phyloP scores from a whole-genome alignment of 2,113 vertebrate genomes.

The Vulpes ferrilata region DNA sequence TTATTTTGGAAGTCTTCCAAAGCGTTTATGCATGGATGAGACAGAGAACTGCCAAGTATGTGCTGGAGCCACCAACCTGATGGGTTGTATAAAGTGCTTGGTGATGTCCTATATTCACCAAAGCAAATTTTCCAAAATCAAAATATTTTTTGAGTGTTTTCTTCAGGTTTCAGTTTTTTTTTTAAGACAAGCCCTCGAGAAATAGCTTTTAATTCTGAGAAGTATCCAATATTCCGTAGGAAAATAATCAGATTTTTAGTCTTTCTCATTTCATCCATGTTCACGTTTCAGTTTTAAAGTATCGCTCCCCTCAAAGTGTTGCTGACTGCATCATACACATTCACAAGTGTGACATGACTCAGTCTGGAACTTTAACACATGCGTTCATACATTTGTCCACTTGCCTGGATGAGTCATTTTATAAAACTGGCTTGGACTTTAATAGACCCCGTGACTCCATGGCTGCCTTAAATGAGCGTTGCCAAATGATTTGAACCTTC shows the following conservation, averaged over 20 bases:
- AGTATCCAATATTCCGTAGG: background rate
- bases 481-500: conserved; percentile 11
- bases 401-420: background rate
- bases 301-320: background rate
- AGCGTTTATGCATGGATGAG: background rate
- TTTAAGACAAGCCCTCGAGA: background rate
- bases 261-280: background rate
- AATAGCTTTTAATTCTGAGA: background rate
- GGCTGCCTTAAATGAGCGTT: background rate
- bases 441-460: background rate
- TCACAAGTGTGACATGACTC: background rate
- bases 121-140: conserved; percentile 11
- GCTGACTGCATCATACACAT: background rate
- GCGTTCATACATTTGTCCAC: background rate
- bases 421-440: background rate
- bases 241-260: background rate
- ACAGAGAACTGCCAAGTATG: background rate
- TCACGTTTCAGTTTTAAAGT: background rate
- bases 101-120: background rate
- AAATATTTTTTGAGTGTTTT: background rate
- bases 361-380: conserved; percentile 10
- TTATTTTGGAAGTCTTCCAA: conserved; percentile 30
- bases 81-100: background rate
- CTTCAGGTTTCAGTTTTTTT: background rate
- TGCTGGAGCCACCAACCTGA: background rate